Evolutionary conservation across 64 coral and sea anemone genomes (phyloP).

Genomic region (Cladopsammia gracilis): DNA sequence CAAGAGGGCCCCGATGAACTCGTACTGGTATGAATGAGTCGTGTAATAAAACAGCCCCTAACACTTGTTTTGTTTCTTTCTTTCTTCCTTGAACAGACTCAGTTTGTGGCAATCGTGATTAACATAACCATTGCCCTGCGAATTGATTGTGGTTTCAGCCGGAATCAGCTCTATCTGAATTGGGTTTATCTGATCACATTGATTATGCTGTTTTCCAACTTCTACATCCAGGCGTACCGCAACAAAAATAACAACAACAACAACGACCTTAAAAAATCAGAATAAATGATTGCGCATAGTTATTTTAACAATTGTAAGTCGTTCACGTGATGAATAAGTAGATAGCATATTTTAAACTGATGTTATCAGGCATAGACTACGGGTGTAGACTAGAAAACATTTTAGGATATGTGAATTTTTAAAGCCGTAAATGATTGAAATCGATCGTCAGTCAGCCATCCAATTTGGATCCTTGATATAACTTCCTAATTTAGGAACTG

Average conservation of each 20-base stretch:
- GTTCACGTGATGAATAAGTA: no score
- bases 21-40: no score
- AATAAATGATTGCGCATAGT: background rate
- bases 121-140: conserved; percentile 20
- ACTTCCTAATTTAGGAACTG: no score
- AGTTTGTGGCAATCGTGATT: conserved; percentile 50
- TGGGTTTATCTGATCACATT: conserved; percentile 19
- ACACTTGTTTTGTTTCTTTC: background rate
- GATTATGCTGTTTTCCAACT: conserved; percentile 56
- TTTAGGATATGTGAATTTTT: background rate
- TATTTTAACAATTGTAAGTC: no score
- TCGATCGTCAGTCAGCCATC: no score
- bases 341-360: no score
- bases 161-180: background rate
- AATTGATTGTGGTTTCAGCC: conserved; percentile 55
- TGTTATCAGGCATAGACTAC: no score
- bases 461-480: no score
- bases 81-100: conserved; percentile 44
- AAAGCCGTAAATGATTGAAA: no score
- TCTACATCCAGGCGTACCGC: conserved; percentile 54
- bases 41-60: no score
- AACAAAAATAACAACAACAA: background rate
- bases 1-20: no score
- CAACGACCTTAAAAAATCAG: background rate
- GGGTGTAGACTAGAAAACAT: background rate